Conservation (phyloP, 2,888 invertebrate genomes). For the Auanema freiburgensis region DNA sequence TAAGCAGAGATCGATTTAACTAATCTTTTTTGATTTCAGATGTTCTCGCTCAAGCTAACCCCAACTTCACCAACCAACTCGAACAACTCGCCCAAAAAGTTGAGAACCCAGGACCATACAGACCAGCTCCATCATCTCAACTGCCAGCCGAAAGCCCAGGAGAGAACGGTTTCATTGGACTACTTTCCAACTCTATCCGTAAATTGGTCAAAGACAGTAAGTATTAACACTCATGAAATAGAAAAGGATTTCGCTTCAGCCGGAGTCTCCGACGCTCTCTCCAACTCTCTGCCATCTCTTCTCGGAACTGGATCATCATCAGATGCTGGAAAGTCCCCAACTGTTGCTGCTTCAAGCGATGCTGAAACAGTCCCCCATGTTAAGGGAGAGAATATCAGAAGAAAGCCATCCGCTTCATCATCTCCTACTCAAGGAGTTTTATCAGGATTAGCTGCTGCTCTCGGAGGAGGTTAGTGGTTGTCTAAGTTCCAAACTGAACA, state of each 20-base stretch:
- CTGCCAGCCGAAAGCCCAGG: slow-evolving; percentile 62
- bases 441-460: slow-evolving; percentile 77
- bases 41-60: slow-evolving; percentile 61
- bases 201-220: slow-evolving; percentile 63
- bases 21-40: slow-evolving; percentile 32
- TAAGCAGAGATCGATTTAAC: background rate
- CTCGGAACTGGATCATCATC: slow-evolving; percentile 39
- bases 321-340: slow-evolving; percentile 25
- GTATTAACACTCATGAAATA: too few species aligned
- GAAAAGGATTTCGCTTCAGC: slow-evolving; percentile 35
- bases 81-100: slow-evolving; percentile 51
- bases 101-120: slow-evolving; percentile 53
- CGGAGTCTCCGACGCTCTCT: slow-evolving; percentile 62
- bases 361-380: slow-evolving; percentile 28
- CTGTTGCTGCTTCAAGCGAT: slow-evolving; percentile 29
- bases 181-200: slow-evolving; percentile 60
- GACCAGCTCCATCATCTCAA: slow-evolving; percentile 42
- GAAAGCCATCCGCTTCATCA: slow-evolving; percentile 61
- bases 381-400: slow-evolving; percentile 48
- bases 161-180: slow-evolving; percentile 63
- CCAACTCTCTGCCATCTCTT: slow-evolving; percentile 58
- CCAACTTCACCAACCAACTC: slow-evolving; percentile 59
- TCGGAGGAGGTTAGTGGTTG: slow-evolving; percentile 66
- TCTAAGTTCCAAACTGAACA: background rate
- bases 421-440: slow-evolving; percentile 57